A percentile compares a stretch with the other conserved stretches of the same genome.
Conservation (phyloP, 2,113 vertebrate genomes). For the Halichoeres trimaculatus region DNA sequence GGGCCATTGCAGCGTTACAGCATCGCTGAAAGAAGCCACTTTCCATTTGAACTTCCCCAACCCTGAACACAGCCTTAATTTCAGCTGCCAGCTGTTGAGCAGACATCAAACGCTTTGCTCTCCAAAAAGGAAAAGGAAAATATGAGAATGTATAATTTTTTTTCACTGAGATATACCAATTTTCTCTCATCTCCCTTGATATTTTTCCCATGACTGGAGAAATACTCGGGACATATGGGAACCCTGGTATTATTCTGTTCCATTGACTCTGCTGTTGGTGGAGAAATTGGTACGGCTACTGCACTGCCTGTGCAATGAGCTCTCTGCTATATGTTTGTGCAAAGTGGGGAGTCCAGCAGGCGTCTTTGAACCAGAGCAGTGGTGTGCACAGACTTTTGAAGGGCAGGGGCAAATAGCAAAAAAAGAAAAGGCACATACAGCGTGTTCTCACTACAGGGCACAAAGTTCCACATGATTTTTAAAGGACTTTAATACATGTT, state of each 20-base stretch:
- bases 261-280: constrained; percentile 9
- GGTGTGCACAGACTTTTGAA: too few relatives aligned
- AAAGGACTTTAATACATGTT: too few relatives aligned
- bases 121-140: constrained; percentile 8
- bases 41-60: constrained; percentile 32
- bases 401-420: too few relatives aligned
- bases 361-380: constrained; percentile 8
- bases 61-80: constrained; percentile 29
- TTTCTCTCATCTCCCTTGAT: constrained; percentile 22
- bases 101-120: constrained; percentile 41
- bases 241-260: constrained; percentile 30
- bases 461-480: too few relatives aligned
- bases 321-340: neutral
- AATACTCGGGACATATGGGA: constrained; percentile 9
- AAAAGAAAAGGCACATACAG: too few relatives aligned
- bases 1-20: neutral
- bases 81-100: constrained; percentile 23
- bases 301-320: neutral
- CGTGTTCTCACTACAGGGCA: too few relatives aligned
- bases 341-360: neutral
- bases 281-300: constrained; percentile 9
- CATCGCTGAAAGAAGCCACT: neutral
- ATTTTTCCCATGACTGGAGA: constrained; percentile 24
- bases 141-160: constrained; percentile 11
- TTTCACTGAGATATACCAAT: constrained; percentile 16